Conservation (phyloP, 2,888 invertebrate genomes). For the Brachynemurus nebulosus region DNA sequence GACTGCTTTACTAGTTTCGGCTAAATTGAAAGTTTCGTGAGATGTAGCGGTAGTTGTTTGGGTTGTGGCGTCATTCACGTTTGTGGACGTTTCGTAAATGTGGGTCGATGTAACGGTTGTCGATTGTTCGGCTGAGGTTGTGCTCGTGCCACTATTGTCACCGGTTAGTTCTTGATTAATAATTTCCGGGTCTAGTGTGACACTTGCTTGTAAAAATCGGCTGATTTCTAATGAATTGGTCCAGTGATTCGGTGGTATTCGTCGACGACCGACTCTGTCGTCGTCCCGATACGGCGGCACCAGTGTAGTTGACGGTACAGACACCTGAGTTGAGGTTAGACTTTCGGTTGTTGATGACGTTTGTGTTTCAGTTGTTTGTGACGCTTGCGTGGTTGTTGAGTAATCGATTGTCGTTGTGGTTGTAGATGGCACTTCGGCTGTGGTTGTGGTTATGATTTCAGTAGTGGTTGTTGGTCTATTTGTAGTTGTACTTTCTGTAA, state of each 20-base stretch:
- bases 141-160: constrained; percentile 28
- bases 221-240: constrained; percentile 32
- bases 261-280: constrained; percentile 11
- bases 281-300: constrained; percentile 22
- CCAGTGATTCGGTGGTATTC: constrained; percentile 27
- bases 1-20: constrained; percentile 4
- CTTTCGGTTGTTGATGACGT: no score
- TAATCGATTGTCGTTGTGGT: constrained; percentile 12
- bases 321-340: no score
- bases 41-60: constrained; percentile 13
- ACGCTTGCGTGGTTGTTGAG: no score
- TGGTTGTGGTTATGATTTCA: constrained; percentile 8
- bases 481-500: constrained; percentile 12
- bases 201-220: constrained; percentile 51
- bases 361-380: constrained; percentile 29
- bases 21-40: constrained; percentile 1
- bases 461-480: constrained; percentile 13
- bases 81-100: constrained; percentile 6
- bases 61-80: constrained; percentile 15
- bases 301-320: constrained; percentile 24
- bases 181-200: constrained; percentile 53
- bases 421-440: neutral
- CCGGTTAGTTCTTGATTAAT: constrained; percentile 40
- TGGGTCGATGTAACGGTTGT: constrained; percentile 24
- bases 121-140: constrained; percentile 19